Evolutionary conservation across 2,113 vertebrate genomes (phyloP).

Genomic region (Scomber colias): DNA sequence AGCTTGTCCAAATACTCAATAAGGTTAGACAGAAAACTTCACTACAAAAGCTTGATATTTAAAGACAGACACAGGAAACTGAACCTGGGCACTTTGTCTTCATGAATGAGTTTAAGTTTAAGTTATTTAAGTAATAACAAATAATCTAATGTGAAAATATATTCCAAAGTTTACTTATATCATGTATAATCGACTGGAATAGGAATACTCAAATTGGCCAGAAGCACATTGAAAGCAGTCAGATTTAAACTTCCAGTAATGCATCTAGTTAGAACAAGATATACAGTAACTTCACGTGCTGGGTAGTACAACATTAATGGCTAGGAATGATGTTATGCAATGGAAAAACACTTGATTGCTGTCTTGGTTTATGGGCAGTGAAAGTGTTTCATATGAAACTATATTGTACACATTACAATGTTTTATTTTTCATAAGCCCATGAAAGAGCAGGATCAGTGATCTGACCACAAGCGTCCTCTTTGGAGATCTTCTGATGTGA

Average conservation of each 20-base stretch:
- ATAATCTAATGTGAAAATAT: too few species aligned
- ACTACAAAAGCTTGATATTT: neutral
- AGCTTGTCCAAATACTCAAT: too few species aligned
- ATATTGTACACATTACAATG: conserved; percentile 25
- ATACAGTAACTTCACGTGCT: neutral
- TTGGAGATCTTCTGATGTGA: conserved; percentile 48
- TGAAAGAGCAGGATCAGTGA: conserved; percentile 42
- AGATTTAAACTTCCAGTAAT: conserved; percentile 16
- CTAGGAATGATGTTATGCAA: neutral
- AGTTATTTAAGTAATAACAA: too few species aligned
- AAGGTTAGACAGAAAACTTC: too few species aligned
- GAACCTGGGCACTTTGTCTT: neutral
- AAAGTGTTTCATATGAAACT: neutral
- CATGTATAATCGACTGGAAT: neutral
- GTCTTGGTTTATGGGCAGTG: neutral
- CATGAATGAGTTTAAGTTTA: neutral
- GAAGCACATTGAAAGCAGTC: too few species aligned
- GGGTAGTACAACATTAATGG: neutral
- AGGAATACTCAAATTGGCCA: neutral
- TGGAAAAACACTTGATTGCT: neutral
- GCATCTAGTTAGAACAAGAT: conserved; percentile 10
- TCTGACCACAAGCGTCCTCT: conserved; percentile 45
- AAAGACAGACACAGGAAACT: neutral
- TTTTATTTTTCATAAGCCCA: conserved; percentile 8
- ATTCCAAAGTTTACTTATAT: neutral